These are phyloP conservation scores for Phylloscopus collybita DNA, from an alignment of 2,797 vertebrate species.

Conservation along the genomic window DNA sequence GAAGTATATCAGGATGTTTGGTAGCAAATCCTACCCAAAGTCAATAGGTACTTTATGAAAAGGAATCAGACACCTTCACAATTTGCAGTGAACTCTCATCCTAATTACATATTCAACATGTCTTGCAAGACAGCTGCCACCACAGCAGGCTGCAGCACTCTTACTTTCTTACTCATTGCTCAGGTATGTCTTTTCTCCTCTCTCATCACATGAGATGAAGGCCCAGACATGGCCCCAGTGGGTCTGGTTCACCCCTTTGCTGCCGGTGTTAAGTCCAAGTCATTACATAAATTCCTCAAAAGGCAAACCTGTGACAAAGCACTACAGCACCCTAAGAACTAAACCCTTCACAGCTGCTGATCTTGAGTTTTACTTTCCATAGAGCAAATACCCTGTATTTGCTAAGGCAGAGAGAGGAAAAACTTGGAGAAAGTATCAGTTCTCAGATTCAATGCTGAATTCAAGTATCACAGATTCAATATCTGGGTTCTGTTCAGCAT, in stretches of 20 bases:
- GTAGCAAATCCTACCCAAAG: neutral
- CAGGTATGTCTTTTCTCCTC: neutral
- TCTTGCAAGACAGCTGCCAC: neutral
- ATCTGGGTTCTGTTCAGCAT: neutral
- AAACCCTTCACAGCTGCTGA: neutral
- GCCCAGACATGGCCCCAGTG: neutral
- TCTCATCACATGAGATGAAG: rapidly evolving
- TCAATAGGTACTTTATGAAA: neutral
- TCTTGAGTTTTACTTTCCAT: neutral
- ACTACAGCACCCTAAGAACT: neutral
- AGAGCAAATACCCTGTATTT: neutral
- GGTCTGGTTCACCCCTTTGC: neutral
- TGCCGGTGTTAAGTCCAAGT: neutral
- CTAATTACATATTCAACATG: neutral
- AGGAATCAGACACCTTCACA: rapidly evolving
- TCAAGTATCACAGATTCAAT: too few species aligned
- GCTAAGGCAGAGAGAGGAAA: neutral
- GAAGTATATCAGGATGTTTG: neutral
- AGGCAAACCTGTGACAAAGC: neutral
- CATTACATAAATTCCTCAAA: neutral
- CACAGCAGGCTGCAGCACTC: neutral
- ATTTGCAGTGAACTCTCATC: neutral
- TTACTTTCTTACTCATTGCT: neutral
- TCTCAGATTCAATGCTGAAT: neutral
- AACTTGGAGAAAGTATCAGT: neutral